Conservation (phyloP, 2,113 vertebrate genomes). For the Neotragus moschatus region DNA sequence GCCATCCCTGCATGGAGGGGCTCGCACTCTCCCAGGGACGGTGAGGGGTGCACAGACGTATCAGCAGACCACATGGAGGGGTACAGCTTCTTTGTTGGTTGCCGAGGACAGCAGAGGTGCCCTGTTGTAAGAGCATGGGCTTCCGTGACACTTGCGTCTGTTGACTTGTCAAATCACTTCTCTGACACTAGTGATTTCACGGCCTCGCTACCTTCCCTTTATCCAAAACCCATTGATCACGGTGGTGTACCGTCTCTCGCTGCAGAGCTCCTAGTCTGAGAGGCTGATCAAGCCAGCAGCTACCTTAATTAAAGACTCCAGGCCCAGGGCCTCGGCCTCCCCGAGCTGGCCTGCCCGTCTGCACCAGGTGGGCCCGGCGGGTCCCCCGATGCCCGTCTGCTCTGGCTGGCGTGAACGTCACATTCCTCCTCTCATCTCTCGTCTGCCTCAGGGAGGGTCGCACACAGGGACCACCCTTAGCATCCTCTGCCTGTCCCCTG, state of each 20-base stretch:
- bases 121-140: not conserved
- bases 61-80: fast-evolving
- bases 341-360: fast-evolving
- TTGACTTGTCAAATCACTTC: not conserved
- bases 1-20: fast-evolving
- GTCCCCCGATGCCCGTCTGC: not conserved
- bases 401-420: not conserved
- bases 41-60: fast-evolving
- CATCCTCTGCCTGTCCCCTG: not conserved
- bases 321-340: not conserved
- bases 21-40: not conserved
- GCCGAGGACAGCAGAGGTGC: not conserved
- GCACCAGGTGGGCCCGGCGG: not conserved
- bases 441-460: not conserved
- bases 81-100: not conserved
- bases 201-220: not conserved
- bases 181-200: not conserved
- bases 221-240: fast-evolving
- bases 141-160: not conserved
- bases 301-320: not conserved
- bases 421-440: not conserved
- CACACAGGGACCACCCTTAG: too few relatives aligned
- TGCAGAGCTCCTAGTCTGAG: too few relatives aligned
- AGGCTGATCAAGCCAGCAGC: not conserved
- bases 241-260: not conserved